A percentile compares a stretch with the other conserved stretches of the same genome.
Conservation (phyloP, 2,113 vertebrate species). For the Paradoxurus hermaphroditus region DNA sequence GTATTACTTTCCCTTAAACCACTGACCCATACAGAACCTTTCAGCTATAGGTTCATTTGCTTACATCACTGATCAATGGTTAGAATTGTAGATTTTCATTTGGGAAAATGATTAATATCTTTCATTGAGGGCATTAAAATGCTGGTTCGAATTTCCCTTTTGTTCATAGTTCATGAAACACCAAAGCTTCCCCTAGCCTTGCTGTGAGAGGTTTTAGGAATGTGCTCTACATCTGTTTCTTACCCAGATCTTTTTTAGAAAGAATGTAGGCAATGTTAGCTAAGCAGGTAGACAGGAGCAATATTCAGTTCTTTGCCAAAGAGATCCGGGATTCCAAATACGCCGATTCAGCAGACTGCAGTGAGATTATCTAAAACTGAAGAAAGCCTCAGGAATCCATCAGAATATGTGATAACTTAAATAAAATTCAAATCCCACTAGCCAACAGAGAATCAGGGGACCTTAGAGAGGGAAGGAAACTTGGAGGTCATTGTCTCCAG, state of each 20-base stretch:
- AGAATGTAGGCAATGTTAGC: not conserved
- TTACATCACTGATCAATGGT: not conserved
- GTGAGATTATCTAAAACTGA: conserved; percentile 24
- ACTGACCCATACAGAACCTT: not conserved
- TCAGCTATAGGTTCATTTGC: not conserved
- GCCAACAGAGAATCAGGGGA: not conserved
- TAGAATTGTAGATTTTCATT: not conserved
- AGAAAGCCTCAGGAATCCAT: conserved; percentile 13
- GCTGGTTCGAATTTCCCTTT: not conserved
- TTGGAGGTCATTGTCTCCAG: conserved; percentile 44
- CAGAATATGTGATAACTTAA: conserved; percentile 27
- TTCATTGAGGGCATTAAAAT: conserved; percentile 12
- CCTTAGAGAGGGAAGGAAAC: conserved; percentile 14
- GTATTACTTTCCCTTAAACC: not conserved
- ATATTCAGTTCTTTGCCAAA: conserved; percentile 19
- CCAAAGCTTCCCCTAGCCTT: not conserved
- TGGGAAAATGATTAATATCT: not conserved
- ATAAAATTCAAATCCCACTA: conserved; percentile 36
- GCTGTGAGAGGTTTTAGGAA: not conserved
- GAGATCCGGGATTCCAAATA: not conserved
- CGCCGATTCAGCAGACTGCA: conserved; percentile 1
- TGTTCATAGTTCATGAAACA: not conserved
- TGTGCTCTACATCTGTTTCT: not conserved
- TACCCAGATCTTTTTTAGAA: conserved; percentile 5
- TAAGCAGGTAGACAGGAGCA: not conserved